These are phyloP conservation scores for Episyrphus balteatus DNA, from an alignment of 1,140 invertebrate genomes.

Conservation along the genomic window DNA sequence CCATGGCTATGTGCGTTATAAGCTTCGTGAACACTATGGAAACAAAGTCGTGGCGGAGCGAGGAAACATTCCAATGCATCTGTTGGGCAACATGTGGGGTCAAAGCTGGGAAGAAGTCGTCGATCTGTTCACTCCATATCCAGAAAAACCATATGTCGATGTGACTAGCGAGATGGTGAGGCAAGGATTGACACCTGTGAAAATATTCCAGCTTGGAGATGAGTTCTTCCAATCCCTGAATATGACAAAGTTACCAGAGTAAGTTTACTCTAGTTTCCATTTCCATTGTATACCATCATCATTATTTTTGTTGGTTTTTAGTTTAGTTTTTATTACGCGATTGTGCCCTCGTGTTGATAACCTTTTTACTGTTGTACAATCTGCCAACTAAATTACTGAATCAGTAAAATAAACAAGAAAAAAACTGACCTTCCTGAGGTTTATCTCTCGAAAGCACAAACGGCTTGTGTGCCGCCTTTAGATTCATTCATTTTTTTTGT, in stretches of 20 bases:
- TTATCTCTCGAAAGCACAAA: too few relatives aligned
- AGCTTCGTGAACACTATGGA: constrained; percentile 42
- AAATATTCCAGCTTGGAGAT: constrained; percentile 52
- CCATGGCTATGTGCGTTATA: constrained; percentile 49
- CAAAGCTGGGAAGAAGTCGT: constrained; percentile 63
- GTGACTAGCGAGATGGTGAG: constrained; percentile 41
- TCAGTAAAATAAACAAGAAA: too few relatives aligned
- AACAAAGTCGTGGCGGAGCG: constrained; percentile 23
- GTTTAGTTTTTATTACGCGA: too few relatives aligned
- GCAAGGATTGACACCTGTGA: constrained; percentile 30
- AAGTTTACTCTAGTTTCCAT: constrained; percentile 15
- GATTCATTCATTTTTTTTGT: not conserved
- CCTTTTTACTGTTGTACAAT: too few relatives aligned
- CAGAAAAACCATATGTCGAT: constrained; percentile 48
- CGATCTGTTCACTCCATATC: constrained; percentile 56
- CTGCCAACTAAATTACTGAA: too few relatives aligned
- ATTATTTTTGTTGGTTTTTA: too few relatives aligned
- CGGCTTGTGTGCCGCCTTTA: not conserved
- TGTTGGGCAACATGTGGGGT: constrained; percentile 58
- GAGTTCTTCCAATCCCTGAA: constrained; percentile 80
- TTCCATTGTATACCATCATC: too few relatives aligned
- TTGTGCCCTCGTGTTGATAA: too few relatives aligned
- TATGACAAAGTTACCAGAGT: constrained; percentile 62
- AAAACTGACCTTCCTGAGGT: too few relatives aligned
- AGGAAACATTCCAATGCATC: constrained; percentile 34